Conservation (phyloP, 2,888 invertebrate genomes). For the Oconnorella tubifera region DNA sequence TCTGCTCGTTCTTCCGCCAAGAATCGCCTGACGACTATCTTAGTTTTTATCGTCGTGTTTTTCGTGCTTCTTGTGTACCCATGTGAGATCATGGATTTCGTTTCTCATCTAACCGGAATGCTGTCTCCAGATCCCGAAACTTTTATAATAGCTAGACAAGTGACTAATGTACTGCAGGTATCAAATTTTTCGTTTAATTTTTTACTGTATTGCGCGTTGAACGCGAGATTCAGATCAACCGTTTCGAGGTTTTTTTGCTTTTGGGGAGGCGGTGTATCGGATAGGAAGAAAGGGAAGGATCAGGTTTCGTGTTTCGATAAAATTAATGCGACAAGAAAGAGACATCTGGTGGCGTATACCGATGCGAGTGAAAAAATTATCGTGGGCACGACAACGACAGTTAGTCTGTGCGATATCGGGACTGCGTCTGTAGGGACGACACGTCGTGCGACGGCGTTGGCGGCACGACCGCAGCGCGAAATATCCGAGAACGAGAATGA, state of each 20-base stretch:
- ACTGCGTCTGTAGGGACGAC: too few species aligned
- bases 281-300: too few species aligned
- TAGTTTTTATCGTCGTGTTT: conserved; percentile 47
- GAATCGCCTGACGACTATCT: conserved; percentile 44
- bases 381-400: too few species aligned
- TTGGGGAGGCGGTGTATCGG: neutral
- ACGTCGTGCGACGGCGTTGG: too few species aligned
- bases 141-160: conserved; percentile 17
- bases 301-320: too few species aligned
- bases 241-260: conserved; percentile 14
- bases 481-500: too few species aligned
- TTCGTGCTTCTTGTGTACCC: conserved; percentile 50
- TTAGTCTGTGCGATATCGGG: too few species aligned
- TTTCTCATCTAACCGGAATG: conserved; percentile 27
- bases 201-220: conserved; percentile 33
- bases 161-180: conserved; percentile 29
- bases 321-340: too few species aligned
- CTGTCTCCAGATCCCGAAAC: conserved; percentile 12
- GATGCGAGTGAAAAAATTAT: too few species aligned
- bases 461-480: too few species aligned
- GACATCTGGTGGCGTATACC: too few species aligned
- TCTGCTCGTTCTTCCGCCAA: neutral
- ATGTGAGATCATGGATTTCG: conserved; percentile 48
- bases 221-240: conserved; percentile 26
- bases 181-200: conserved; percentile 39